Evolutionary conservation across 2,113 vertebrate species (phyloP).

Genomic region (Hyperoodon ampullatus): DNA sequence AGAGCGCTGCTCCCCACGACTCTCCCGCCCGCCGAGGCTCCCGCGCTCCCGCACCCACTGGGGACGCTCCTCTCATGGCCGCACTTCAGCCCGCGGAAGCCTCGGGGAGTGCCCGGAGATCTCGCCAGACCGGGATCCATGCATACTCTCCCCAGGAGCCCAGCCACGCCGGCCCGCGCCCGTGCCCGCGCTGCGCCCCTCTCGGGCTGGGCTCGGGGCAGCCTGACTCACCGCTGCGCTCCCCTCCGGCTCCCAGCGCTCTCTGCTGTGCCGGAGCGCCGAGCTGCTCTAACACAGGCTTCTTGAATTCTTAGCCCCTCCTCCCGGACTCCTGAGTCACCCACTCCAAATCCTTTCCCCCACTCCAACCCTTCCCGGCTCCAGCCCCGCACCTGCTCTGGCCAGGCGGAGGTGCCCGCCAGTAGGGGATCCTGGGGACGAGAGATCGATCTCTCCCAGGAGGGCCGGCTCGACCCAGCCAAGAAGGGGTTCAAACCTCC

Average conservation of each 20-base stretch:
- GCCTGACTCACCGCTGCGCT: constrained; percentile 77
- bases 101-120: not conserved
- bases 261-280: constrained; percentile 70
- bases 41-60: constrained; percentile 27
- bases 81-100: not conserved
- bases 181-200: constrained; percentile 42
- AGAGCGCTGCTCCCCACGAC: not conserved
- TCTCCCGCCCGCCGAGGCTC: not conserved
- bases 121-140: not conserved
- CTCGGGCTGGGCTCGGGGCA: constrained; percentile 18
- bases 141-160: not conserved
- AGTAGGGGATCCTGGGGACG: not conserved
- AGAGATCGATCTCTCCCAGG: not conserved
- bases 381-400: constrained; percentile 67
- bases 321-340: constrained; percentile 67
- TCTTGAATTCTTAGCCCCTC: constrained; percentile 74
- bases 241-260: constrained; percentile 77
- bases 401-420: not conserved
- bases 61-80: constrained; percentile 18
- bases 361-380: constrained; percentile 7
- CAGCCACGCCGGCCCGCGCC: not conserved
- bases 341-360: constrained; percentile 59
- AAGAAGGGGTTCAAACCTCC: not conserved
- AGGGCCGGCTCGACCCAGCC: not conserved
- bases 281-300: constrained; percentile 67